Percentiles rank a stretch among this genome's conserved stretches.
Conservation (phyloP, 2,888 invertebrate species). For the Saturnia pavonia region DNA sequence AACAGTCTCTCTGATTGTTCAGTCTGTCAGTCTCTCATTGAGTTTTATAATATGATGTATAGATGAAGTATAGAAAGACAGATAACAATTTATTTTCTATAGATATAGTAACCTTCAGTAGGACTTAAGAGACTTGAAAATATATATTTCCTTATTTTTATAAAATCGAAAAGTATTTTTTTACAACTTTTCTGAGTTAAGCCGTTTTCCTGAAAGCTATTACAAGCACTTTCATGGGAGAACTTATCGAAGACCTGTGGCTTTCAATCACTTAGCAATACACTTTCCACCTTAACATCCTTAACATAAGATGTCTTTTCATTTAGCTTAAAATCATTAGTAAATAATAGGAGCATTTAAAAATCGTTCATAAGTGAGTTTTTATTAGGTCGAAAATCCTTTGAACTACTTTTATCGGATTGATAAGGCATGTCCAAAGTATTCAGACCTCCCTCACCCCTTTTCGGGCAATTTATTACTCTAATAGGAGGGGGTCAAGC, state of each 20-base stretch:
- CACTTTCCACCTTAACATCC: conserved; percentile 28
- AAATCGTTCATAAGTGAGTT: not conserved
- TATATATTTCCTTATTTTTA: not conserved
- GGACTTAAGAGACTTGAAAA: not conserved
- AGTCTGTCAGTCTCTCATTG: no score
- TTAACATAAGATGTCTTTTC: conserved; percentile 1
- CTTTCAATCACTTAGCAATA: conserved; percentile 44
- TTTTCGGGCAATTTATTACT: conserved; percentile 33
- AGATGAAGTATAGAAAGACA: no score
- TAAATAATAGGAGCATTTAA: not conserved
- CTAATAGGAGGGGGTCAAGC: conserved; percentile 46
- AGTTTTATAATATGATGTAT: no score
- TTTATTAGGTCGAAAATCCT: conserved; percentile 25
- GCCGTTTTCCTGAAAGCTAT: conserved; percentile 34
- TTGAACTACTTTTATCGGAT: conserved; percentile 25
- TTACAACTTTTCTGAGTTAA: conserved; percentile 29
- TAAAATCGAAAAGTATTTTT: not conserved
- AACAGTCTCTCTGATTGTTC: no score
- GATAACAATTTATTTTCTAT: no score
- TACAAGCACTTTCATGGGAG: conserved; percentile 62
- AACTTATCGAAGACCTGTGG: conserved; percentile 76
- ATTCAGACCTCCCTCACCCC: conserved; percentile 43
- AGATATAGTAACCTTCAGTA: no score
- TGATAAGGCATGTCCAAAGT: conserved; percentile 53
- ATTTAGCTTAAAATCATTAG: not conserved